A percentile compares a stretch with the other conserved stretches of the same genome.
Conservation (phyloP, 1,140 invertebrate genomes). For the Drosophila auraria region DNA sequence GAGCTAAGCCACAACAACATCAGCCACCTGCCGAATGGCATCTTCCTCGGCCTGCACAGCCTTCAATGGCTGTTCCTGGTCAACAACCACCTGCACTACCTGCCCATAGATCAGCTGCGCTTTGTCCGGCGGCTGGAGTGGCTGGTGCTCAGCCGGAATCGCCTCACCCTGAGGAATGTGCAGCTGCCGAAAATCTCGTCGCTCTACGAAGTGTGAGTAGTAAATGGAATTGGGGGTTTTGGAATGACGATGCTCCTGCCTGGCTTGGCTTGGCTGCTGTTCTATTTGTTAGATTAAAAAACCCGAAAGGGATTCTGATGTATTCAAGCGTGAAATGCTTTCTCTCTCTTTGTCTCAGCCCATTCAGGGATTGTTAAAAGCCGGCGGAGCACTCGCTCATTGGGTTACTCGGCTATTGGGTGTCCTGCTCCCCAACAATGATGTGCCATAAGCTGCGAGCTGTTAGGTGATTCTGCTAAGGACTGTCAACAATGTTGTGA, state of each 20-base stretch:
- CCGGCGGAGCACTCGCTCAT: constrained; percentile 5
- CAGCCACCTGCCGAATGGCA: constrained; percentile 76
- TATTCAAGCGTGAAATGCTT: constrained; percentile 78
- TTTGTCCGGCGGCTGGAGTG: constrained; percentile 85
- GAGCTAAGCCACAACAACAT: constrained; percentile 86
- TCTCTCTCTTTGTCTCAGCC: constrained; percentile 27
- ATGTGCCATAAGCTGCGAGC: constrained; percentile 13
- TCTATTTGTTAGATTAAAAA: constrained; percentile 79
- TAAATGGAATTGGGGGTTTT: constrained; percentile 41
- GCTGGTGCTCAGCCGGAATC: constrained; percentile 86
- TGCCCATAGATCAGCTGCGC: constrained; percentile 84
- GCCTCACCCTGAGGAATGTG: constrained; percentile 84
- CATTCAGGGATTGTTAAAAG: constrained; percentile 58
- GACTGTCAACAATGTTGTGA: constrained; percentile 31
- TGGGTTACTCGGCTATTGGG: constrained; percentile 40
- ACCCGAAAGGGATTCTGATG: constrained; percentile 50
- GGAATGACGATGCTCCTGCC: background rate
- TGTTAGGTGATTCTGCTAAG: constrained; percentile 7
- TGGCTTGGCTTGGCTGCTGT: constrained; percentile 3
- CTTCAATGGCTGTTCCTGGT: constrained; percentile 85
- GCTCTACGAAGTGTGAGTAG: constrained; percentile 87
- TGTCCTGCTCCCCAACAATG: constrained; percentile 16
- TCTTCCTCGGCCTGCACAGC: constrained; percentile 84
- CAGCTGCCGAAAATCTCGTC: constrained; percentile 85
- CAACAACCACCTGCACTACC: constrained; percentile 78